phyloP scores from a whole-genome alignment of 2,113 vertebrate genomes.

The Aegithalos caudatus region DNA sequence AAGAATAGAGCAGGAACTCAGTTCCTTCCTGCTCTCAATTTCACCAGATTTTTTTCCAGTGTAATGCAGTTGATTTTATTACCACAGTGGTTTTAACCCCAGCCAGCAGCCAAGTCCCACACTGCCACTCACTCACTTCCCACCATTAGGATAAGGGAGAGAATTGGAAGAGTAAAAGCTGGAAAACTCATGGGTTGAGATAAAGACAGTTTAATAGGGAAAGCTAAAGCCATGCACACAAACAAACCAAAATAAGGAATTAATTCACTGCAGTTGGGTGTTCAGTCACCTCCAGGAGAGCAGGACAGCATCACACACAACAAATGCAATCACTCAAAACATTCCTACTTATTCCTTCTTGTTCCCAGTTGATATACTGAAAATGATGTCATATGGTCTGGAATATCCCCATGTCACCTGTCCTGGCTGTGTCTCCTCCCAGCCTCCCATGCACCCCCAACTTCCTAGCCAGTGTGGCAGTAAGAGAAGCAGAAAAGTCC shows the following conservation, averaged over 20 bases:
- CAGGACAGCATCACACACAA: neutral
- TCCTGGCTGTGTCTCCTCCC: neutral
- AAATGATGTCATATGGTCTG: neutral
- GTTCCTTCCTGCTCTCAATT: neutral
- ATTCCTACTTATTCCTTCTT: neutral
- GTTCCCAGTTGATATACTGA: neutral
- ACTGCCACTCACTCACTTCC: neutral
- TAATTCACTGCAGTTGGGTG: neutral
- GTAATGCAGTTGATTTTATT: neutral
- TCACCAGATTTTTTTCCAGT: neutral
- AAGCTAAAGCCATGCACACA: neutral
- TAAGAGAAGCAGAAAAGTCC: neutral
- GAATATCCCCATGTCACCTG: neutral
- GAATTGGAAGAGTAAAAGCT: neutral
- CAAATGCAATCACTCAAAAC: neutral
- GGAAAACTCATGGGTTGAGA: neutral
- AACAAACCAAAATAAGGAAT: neutral
- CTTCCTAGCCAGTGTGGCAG: neutral
- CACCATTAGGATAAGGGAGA: neutral
- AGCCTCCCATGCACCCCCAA: neutral
- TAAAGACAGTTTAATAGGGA: neutral
- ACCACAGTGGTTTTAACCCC: neutral
- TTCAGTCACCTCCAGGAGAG: neutral
- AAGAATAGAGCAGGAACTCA: neutral
- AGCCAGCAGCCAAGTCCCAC: neutral